These are phyloP conservation scores for Synanthedon tipuliformis DNA, from an alignment of 2,888 invertebrate species.

Conservation along the genomic window DNA sequence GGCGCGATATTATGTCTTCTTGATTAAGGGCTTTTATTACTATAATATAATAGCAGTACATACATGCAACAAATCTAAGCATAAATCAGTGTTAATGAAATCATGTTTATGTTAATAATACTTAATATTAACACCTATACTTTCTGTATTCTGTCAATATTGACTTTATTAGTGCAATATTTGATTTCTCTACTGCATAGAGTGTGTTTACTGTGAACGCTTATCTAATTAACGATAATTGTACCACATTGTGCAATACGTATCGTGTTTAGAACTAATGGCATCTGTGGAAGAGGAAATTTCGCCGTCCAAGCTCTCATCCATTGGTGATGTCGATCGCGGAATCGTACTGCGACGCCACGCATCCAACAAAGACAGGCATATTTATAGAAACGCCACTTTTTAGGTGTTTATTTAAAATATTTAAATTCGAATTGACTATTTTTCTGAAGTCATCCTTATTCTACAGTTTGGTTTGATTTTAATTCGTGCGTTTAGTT, in stretches of 20 bases:
- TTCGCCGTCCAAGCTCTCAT: conserved; percentile 16
- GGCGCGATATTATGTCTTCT: too few relatives aligned
- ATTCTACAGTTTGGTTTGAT: too few relatives aligned
- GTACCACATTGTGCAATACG: conserved; percentile 13
- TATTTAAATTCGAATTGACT: background rate
- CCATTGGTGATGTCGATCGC: conserved; percentile 29
- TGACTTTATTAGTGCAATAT: too few relatives aligned
- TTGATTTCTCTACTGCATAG: too few relatives aligned
- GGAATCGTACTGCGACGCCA: conserved; percentile 27
- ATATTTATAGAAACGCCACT: background rate
- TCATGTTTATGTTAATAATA: too few relatives aligned
- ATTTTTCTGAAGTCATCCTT: background rate
- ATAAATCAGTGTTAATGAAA: too few relatives aligned
- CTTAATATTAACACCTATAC: too few relatives aligned
- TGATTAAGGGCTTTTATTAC: too few relatives aligned
- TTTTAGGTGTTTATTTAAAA: background rate
- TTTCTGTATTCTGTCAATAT: too few relatives aligned
- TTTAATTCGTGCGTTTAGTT: too few relatives aligned
- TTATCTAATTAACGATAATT: conserved; percentile 25
- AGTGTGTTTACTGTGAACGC: background rate
- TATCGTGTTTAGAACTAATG: conserved; percentile 32
- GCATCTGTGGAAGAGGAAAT: conserved; percentile 24
- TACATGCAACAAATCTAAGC: too few relatives aligned
- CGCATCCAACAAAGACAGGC: conserved; percentile 3
- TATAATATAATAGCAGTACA: too few relatives aligned